Percentiles rank a stretch among this genome's conserved stretches.
Conservation (phyloP, 2,888 invertebrate genomes). For the Imbricaverruca yamaguchii region DNA sequence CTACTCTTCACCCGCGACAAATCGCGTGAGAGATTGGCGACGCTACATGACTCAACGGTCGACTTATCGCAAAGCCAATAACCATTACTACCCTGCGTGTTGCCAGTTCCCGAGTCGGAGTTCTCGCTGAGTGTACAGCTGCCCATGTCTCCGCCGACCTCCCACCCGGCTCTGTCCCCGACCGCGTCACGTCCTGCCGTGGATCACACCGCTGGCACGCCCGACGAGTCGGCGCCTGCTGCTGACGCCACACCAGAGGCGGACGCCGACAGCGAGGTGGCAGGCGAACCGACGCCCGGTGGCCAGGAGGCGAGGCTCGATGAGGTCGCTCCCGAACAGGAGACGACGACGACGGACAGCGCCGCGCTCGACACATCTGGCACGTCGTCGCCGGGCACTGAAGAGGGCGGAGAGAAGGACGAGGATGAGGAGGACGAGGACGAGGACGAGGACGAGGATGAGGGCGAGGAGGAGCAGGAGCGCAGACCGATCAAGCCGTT, state of each 20-base stretch:
- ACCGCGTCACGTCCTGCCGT: not conserved
- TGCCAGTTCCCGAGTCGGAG: constrained; percentile 1
- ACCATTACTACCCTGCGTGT: too few species aligned
- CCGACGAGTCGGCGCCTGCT: not conserved
- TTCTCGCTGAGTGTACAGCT: not conserved
- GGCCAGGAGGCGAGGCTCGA: not conserved
- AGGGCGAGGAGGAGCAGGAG: not conserved
- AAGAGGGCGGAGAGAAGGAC: not conserved
- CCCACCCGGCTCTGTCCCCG: not conserved
- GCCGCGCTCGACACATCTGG: not conserved
- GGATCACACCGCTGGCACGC: not conserved
- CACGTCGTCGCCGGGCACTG: not conserved
- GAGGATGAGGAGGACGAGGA: not conserved
- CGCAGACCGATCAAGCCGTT: not conserved
- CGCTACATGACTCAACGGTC: too few species aligned
- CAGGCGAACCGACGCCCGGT: not conserved
- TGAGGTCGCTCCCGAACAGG: too few species aligned
- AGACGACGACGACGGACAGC: not conserved
- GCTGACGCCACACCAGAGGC: too few species aligned
- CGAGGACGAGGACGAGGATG: not conserved
- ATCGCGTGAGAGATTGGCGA: too few species aligned
- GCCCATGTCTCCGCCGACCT: not conserved
- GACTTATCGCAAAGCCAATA: too few species aligned
- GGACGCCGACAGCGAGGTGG: too few species aligned
- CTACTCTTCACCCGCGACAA: too few species aligned